A percentile compares a stretch with the other conserved stretches of the same genome.
phyloP scores from a whole-genome alignment of 2,888 invertebrate species.

The Strigamia transsilvanica region DNA sequence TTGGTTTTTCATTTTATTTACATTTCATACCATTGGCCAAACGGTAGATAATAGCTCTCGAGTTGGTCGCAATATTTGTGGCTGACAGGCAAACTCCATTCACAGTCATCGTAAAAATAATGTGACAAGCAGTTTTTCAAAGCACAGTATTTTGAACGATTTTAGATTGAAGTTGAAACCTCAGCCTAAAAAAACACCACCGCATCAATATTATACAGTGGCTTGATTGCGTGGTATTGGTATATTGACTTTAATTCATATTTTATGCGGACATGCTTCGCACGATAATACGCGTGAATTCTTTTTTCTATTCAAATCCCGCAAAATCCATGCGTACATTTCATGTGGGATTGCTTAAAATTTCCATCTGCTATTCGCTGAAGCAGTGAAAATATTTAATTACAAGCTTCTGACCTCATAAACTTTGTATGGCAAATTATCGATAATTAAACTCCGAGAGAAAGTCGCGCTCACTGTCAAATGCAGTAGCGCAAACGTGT shows the following conservation, averaged over 20 bases:
- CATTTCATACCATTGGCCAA: not conserved
- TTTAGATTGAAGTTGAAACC: not conserved
- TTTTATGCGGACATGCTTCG: no score
- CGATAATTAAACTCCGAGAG: constrained; percentile 47
- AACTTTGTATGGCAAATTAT: constrained; percentile 40
- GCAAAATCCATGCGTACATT: no score
- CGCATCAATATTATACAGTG: not conserved
- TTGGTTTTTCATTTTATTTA: not conserved
- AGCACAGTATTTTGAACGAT: not conserved
- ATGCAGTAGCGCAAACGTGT: constrained; percentile 16
- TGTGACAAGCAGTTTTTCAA: not conserved
- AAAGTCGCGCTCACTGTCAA: constrained; percentile 36
- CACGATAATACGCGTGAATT: no score
- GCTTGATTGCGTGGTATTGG: not conserved
- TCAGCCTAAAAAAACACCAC: not conserved
- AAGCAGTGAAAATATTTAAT: constrained; percentile 37
- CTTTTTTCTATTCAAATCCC: no score
- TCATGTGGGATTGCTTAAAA: not conserved
- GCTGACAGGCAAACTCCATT: constrained; percentile 11
- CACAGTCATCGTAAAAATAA: not conserved
- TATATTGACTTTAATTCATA: not conserved
- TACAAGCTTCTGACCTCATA: constrained; percentile 46
- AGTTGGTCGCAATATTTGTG: not conserved
- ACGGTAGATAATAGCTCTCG: not conserved
- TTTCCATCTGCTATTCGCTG: not conserved